A percentile compares a stretch with the other conserved stretches of the same genome.
Conservation (phyloP, 2,113 vertebrate genomes). For the Felis catus region F.catus_Fca126_mat1.0 CM031414.1:50585001-50585500, state of each 20-base stretch:
- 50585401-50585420: background rate
- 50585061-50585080: no score
- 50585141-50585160: background rate
- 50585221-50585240: background rate
- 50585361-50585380: background rate
- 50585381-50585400: background rate
- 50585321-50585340: background rate
- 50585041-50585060: no score
- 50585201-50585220: background rate
- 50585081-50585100: no score
- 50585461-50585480: background rate
- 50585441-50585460: background rate
- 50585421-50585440: background rate
- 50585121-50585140: background rate
- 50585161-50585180: background rate
- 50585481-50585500: background rate
- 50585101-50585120: no score
- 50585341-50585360: background rate
- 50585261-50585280: background rate
- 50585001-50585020: no score
- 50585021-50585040: no score
- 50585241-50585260: background rate
- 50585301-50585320: background rate
- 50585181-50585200: background rate
- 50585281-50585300: background rate